Evolutionary conservation across 2,797 vertebrate species (phyloP).

Genomic region (Peromyscus eremicus): DNA sequence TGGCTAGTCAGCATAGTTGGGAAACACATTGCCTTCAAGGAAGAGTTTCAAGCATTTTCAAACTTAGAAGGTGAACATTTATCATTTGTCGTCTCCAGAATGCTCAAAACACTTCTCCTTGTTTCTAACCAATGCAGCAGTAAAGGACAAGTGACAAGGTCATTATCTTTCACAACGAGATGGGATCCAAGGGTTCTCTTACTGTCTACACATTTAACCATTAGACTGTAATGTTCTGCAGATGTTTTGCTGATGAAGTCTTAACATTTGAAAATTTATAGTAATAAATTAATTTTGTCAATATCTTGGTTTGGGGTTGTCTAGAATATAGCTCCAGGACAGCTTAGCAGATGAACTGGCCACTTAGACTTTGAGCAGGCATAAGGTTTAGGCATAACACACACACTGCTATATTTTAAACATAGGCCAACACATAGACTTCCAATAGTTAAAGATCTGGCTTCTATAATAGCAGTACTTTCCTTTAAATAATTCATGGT

Average conservation of each 20-base stretch:
- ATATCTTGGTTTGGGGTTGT: not conserved
- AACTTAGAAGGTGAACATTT: conserved; percentile 27
- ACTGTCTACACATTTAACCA: conserved; percentile 56
- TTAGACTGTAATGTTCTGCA: conserved; percentile 64
- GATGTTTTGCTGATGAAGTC: conserved; percentile 65
- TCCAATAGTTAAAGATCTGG: conserved; percentile 84
- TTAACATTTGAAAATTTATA: conserved; percentile 31
- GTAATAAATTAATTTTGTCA: conserved; percentile 51
- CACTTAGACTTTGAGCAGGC: conserved; percentile 63
- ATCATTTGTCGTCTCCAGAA: not conserved
- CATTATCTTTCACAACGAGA: conserved; percentile 34
- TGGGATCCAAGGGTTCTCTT: conserved; percentile 10
- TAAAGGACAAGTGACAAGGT: not conserved
- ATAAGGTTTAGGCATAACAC: conserved; percentile 60
- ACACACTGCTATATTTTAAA: conserved; percentile 68
- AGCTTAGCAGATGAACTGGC: conserved; percentile 71
- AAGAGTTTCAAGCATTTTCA: conserved; percentile 23
- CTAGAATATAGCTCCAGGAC: conserved; percentile 63
- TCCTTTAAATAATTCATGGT: conserved; percentile 82
- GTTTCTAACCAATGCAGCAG: not conserved
- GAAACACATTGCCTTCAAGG: not conserved
- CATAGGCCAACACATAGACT: conserved; percentile 76
- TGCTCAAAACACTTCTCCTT: not conserved
- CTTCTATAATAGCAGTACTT: conserved; percentile 82
- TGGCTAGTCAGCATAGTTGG: not conserved